Evolutionary conservation across 2,888 invertebrate species (phyloP).

Genomic region (Protula sp.): DNA sequence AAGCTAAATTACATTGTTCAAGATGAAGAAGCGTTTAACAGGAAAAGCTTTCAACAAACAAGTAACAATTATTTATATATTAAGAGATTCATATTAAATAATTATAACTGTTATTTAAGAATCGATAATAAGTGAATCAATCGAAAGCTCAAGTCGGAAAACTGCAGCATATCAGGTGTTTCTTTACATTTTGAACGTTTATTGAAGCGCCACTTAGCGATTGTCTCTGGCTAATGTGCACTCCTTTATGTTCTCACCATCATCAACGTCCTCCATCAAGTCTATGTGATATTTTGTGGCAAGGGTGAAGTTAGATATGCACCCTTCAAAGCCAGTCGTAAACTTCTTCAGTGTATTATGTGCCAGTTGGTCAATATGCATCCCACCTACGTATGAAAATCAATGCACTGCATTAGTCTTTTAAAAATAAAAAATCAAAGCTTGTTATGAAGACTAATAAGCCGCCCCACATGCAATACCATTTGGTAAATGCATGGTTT

Average conservation of each 20-base stretch:
- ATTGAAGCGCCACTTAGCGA: too few species aligned
- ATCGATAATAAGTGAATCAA: too few species aligned
- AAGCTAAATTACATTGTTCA: too few species aligned
- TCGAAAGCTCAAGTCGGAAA: too few species aligned
- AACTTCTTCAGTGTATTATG: slow-evolving; percentile 61
- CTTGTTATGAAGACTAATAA: background rate
- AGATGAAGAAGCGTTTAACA: too few species aligned
- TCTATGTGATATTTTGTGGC: slow-evolving; percentile 72
- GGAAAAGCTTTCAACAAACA: too few species aligned
- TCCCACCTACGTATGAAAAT: slow-evolving; percentile 63
- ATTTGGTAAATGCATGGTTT: background rate
- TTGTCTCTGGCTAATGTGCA: slow-evolving; percentile 28
- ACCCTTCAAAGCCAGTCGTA: slow-evolving; percentile 71
- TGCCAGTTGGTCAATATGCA: slow-evolving; percentile 64
- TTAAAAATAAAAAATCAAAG: background rate
- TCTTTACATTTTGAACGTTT: too few species aligned
- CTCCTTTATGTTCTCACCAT: slow-evolving; percentile 57
- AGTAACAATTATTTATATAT: too few species aligned
- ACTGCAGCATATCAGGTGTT: too few species aligned
- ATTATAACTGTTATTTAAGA: too few species aligned
- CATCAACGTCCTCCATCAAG: slow-evolving; percentile 62
- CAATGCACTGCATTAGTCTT: background rate
- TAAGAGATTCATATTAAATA: too few species aligned
- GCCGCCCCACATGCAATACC: background rate
- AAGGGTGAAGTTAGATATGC: slow-evolving; percentile 75